phyloP scores from a whole-genome alignment of 2,888 invertebrate species.

The Campoletis raptor region DNA sequence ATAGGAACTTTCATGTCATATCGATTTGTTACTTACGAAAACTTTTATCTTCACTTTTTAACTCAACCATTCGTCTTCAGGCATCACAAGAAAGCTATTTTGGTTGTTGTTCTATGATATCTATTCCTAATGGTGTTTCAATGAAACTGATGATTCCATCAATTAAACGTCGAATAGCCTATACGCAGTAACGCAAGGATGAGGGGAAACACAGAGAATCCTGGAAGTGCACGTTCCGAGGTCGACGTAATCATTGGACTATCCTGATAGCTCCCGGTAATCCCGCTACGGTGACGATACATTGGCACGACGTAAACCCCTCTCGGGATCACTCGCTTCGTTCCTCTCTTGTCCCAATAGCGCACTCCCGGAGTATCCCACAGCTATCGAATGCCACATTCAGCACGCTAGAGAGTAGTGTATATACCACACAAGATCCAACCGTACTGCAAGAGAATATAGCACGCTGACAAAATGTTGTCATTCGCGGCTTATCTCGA shows the following conservation, averaged over 20 bases:
- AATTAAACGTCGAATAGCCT: slow-evolving; percentile 21
- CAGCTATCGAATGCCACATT: slow-evolving; percentile 67
- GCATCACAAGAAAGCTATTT: not conserved
- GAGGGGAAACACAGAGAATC: slow-evolving; percentile 42
- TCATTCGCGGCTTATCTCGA: slow-evolving; percentile 77
- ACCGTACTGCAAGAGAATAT: slow-evolving; percentile 45
- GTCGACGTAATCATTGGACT: slow-evolving; percentile 68
- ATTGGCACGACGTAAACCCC: slow-evolving; percentile 67
- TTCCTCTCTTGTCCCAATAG: slow-evolving; percentile 51
- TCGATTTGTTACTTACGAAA: not conserved
- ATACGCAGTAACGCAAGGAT: slow-evolving; percentile 4
- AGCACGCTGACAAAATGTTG: slow-evolving; percentile 76
- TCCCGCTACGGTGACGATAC: slow-evolving; percentile 70
- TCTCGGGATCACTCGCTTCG: slow-evolving; percentile 49
- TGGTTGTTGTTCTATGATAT: not conserved
- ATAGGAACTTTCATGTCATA: slow-evolving; percentile 3
- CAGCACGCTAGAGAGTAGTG: slow-evolving; percentile 38
- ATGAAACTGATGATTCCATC: not conserved
- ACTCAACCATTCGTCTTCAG: not conserved
- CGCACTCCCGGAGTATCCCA: slow-evolving; percentile 57
- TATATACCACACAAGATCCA: slow-evolving; percentile 37
- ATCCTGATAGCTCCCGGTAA: slow-evolving; percentile 70
- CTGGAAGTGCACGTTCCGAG: slow-evolving; percentile 62
- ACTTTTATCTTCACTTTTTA: not conserved
- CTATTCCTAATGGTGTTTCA: not conserved